These are phyloP conservation scores for Dichetophora obliterata DNA, from an alignment of 2,888 invertebrate genomes.

Conservation along the genomic window DNA sequence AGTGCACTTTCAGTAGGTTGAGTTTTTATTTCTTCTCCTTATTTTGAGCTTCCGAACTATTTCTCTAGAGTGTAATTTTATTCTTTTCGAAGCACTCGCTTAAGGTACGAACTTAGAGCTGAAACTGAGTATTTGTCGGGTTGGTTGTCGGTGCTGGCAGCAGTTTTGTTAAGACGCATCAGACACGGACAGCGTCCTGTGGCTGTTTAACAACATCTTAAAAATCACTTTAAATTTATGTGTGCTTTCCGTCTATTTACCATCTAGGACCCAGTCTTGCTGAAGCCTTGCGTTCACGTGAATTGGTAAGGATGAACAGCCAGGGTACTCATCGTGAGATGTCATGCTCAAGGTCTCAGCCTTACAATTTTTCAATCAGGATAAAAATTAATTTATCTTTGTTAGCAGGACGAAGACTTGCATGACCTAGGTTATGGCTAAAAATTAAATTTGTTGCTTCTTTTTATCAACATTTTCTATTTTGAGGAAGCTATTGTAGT, in stretches of 20 bases:
- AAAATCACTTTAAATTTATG: background rate
- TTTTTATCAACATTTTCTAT: background rate
- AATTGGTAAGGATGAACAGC: background rate
- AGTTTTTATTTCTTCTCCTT: background rate
- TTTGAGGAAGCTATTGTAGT: too few relatives aligned
- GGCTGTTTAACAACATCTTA: conserved; percentile 8
- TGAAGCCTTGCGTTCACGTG: background rate
- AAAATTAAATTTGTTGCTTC: background rate
- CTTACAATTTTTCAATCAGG: conserved; percentile 13
- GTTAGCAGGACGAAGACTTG: background rate
- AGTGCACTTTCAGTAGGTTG: background rate
- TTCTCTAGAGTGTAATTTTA: too few relatives aligned
- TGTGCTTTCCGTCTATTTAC: background rate
- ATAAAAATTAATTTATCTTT: conserved; percentile 25
- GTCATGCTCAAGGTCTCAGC: conserved; percentile 2
- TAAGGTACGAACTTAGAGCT: background rate
- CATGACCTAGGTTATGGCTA: background rate
- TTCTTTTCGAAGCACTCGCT: background rate
- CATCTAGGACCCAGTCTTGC: background rate
- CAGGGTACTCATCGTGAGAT: background rate
- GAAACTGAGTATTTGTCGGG: too few relatives aligned
- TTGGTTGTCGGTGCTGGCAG: too few relatives aligned
- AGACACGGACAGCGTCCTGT: background rate
- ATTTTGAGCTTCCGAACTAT: background rate
- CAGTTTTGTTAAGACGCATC: background rate